Evolutionary conservation across 2,797 vertebrate genomes (phyloP).

Genomic region (Dipus sagitta): DNA sequence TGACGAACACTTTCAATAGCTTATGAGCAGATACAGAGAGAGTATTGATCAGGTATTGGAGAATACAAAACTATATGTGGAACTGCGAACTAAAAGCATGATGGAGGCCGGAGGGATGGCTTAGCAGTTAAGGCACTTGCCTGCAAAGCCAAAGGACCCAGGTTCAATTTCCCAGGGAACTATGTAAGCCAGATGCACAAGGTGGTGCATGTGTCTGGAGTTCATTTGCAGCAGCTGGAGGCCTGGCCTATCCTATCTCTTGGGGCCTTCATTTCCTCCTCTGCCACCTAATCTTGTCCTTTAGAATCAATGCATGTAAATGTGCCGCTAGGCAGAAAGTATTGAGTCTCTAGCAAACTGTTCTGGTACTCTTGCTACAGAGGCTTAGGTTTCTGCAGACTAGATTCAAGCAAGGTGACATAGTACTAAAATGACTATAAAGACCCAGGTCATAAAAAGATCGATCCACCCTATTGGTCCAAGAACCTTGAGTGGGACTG

Average conservation of each 20-base stretch:
- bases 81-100: not conserved
- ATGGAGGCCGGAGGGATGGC: not conserved
- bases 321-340: not conserved
- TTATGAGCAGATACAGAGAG: not conserved
- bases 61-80: not conserved
- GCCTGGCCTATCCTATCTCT: not conserved
- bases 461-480: not conserved
- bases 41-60: constrained; percentile 15
- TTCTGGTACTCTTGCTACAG: not conserved
- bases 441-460: not conserved
- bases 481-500: not conserved
- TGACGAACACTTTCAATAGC: not conserved
- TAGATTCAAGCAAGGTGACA: not conserved
- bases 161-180: no score
- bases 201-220: no score
- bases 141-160: no score
- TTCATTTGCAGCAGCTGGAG: no score
- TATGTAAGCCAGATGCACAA: no score
- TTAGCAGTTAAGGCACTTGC: no score
- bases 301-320: not conserved
- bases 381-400: not conserved
- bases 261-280: not conserved
- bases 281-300: not conserved
- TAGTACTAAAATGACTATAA: not conserved
- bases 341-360: not conserved